Conservation (phyloP, 1,140 invertebrate genomes). For the Eumeta japonica region DNA sequence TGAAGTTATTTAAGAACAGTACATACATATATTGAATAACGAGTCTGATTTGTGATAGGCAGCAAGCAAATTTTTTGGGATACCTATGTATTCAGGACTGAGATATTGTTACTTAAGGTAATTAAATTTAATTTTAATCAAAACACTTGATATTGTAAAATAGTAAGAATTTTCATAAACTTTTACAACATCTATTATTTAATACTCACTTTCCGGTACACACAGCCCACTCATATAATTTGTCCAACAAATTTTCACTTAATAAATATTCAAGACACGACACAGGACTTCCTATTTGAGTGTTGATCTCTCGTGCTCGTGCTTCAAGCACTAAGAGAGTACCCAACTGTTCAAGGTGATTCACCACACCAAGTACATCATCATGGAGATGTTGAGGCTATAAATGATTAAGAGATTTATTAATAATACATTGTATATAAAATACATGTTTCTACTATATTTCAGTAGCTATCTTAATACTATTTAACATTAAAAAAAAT, state of each 20-base stretch:
- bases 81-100: no score
- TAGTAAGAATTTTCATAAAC: no score
- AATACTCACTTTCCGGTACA: slow-evolving; percentile 66
- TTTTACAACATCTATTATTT: no score
- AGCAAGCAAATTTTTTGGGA: no score
- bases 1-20: no score
- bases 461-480: no score
- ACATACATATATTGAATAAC: no score
- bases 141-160: no score
- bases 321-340: slow-evolving; percentile 82
- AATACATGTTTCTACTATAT: not conserved
- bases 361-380: slow-evolving; percentile 86
- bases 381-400: slow-evolving; percentile 62
- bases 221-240: slow-evolving; percentile 75
- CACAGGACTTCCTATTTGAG: slow-evolving; percentile 54
- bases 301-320: slow-evolving; percentile 30
- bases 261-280: slow-evolving; percentile 75
- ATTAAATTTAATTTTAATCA: no score
- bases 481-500: no score
- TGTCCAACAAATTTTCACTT: slow-evolving; percentile 74
- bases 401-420: slow-evolving; percentile 4
- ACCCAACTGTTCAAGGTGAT: slow-evolving; percentile 89
- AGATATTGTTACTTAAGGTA: no score
- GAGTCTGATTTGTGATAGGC: no score
- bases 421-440: not conserved